Evolutionary conservation across 64 coral and sea anemone genomes (phyloP).

Genomic region (Orbicella faveolata): DNA sequence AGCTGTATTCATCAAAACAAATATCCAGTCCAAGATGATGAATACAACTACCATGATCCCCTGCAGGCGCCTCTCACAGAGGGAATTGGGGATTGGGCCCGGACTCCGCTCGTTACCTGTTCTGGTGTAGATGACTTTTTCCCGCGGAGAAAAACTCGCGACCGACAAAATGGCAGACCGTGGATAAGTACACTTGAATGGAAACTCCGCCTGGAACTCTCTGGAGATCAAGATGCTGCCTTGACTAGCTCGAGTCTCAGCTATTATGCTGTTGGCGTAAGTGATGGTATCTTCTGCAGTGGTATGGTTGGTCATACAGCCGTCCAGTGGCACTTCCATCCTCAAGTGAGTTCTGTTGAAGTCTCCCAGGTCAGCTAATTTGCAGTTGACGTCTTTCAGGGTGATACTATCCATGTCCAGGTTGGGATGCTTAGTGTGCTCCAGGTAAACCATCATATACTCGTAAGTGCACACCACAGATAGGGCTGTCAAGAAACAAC

Average conservation of each 20-base stretch:
- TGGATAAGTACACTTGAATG: conserved; percentile 67
- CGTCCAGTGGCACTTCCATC: conserved; percentile 51
- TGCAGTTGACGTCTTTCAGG: conserved; percentile 58
- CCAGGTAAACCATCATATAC: conserved; percentile 34
- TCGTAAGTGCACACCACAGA: conserved; percentile 43
- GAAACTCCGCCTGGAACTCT: conserved; percentile 67
- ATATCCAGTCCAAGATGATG: no score
- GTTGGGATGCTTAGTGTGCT: conserved; percentile 1
- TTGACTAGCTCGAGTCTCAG: not conserved
- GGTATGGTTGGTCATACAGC: conserved; percentile 58
- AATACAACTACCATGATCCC: no score
- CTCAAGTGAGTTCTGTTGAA: conserved; percentile 14
- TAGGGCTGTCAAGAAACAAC: conserved; percentile 43
- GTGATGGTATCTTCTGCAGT: conserved; percentile 32
- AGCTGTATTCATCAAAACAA: no score
- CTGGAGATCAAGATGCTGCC: conserved; percentile 48
- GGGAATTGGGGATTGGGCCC: not conserved
- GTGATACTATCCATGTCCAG: conserved; percentile 43
- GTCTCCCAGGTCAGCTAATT: not conserved
- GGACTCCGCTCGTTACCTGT: conserved; percentile 25
- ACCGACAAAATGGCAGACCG: conserved; percentile 70
- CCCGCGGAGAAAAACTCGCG: conserved; percentile 67
- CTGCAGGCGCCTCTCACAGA: no score
- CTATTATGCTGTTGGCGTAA: conserved; percentile 65
- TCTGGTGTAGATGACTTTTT: conserved; percentile 66